phyloP scores from a whole-genome alignment of 2,888 invertebrate genomes.

The Mamestra brassicae region DNA sequence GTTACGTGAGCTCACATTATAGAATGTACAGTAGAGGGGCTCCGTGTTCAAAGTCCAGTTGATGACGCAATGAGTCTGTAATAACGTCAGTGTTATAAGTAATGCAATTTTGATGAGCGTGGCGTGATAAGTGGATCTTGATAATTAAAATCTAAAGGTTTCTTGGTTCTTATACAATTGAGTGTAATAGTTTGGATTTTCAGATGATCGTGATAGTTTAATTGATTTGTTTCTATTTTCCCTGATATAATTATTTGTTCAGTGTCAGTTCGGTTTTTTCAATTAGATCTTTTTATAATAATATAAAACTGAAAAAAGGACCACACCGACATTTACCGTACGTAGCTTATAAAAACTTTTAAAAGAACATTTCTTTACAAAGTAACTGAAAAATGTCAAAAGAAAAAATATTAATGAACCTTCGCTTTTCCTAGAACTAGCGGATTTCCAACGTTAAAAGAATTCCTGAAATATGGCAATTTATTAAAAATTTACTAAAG shows the following conservation, averaged over 20 bases:
- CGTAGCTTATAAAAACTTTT: background rate
- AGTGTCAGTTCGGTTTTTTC: too few species aligned
- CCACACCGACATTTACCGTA: background rate
- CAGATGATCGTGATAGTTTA: too few species aligned
- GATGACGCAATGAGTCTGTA: slow-evolving; percentile 35
- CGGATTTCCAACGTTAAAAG: background rate
- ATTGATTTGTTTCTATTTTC: too few species aligned
- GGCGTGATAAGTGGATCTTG: slow-evolving; percentile 5
- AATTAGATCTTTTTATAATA: background rate
- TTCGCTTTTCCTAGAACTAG: background rate
- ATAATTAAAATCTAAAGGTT: background rate
- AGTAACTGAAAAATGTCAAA: background rate
- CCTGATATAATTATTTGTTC: too few species aligned
- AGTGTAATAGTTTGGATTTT: background rate
- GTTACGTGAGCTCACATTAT: slow-evolving; percentile 36
- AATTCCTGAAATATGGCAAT: slow-evolving; percentile 2
- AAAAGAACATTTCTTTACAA: background rate
- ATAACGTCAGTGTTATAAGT: slow-evolving; percentile 32
- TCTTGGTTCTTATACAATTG: background rate
- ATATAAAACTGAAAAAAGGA: background rate
- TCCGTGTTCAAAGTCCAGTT: slow-evolving; percentile 27
- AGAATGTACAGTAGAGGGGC: slow-evolving; percentile 23
- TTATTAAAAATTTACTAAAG: background rate
- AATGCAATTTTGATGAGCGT: slow-evolving; percentile 48
- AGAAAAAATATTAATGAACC: background rate